Evolutionary conservation across 2,888 invertebrate genomes (phyloP).

Genomic region (Eubasilissa splendida): DNA sequence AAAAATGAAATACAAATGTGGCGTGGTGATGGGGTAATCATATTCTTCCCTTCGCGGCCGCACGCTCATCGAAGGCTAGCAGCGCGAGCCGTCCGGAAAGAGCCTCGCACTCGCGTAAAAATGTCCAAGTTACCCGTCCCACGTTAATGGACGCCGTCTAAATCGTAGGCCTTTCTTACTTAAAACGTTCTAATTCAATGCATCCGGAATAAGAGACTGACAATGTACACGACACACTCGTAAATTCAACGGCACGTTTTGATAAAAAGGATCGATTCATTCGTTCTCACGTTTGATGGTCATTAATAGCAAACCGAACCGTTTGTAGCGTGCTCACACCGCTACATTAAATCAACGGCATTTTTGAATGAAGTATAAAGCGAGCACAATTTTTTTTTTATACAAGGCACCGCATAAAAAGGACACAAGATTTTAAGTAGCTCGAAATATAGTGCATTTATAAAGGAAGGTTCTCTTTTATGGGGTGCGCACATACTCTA

Average conservation of each 20-base stretch:
- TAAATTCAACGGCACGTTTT: neutral
- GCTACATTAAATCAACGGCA: constrained; percentile 9
- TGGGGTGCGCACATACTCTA: neutral
- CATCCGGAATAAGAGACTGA: neutral
- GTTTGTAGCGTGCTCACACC: neutral
- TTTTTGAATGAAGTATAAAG: neutral
- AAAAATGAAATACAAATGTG: constrained; percentile 47
- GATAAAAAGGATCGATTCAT: neutral
- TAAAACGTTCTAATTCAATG: too few species aligned
- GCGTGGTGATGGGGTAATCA: constrained; percentile 49
- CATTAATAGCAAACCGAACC: neutral
- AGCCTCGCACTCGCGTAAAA: too few species aligned
- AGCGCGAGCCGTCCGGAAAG: neutral
- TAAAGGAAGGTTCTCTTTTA: constrained; percentile 4
- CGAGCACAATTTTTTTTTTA: neutral
- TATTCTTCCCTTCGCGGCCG: constrained; percentile 28
- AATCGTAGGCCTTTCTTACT: too few species aligned
- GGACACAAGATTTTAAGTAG: neutral
- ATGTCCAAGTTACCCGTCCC: too few species aligned
- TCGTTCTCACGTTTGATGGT: neutral
- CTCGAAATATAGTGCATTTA: neutral
- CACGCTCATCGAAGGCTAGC: neutral
- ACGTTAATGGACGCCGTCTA: too few species aligned
- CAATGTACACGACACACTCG: neutral
- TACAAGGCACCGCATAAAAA: constrained; percentile 19